phyloP scores from a whole-genome alignment of 2,797 vertebrate species.

The Sardinella longiceps region DNA sequence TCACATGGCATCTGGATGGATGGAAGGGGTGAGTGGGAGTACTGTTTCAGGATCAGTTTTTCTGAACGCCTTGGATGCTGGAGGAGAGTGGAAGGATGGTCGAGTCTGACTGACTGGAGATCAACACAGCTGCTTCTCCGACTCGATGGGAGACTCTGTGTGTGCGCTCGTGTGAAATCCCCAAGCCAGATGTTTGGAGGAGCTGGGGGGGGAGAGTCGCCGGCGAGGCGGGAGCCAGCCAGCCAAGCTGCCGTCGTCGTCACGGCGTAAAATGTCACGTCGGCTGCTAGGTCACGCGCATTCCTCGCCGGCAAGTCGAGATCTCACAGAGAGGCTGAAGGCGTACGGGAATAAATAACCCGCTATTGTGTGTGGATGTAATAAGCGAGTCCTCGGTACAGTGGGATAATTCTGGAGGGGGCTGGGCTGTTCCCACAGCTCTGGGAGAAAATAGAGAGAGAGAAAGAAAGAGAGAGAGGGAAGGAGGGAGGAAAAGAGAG shows the following conservation, averaged over 20 bases:
- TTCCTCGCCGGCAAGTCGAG: background rate
- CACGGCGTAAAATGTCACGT: constrained; percentile 4
- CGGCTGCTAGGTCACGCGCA: background rate
- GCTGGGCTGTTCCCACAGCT: constrained; percentile 14
- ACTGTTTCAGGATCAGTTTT: constrained; percentile 3
- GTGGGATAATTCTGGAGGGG: background rate
- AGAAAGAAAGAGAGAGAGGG: background rate
- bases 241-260: too few relatives aligned
- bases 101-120: constrained; percentile 3
- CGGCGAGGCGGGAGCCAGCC: background rate
- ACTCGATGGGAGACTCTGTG: too few relatives aligned
- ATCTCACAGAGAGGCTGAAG: background rate
- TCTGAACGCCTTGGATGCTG: background rate
- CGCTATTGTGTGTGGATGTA: constrained; percentile 14
- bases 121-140: constrained; percentile 1
- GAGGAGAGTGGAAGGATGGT: background rate
- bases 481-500: background rate
- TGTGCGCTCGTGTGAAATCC: background rate
- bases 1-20: background rate
- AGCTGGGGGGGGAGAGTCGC: background rate
- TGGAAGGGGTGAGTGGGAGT: background rate
- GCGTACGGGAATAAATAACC: background rate
- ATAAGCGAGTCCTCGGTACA: background rate
- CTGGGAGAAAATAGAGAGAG: background rate
- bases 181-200: background rate